phyloP scores from a whole-genome alignment of 1,140 invertebrate genomes.

The Ridgeia piscesae region DNA sequence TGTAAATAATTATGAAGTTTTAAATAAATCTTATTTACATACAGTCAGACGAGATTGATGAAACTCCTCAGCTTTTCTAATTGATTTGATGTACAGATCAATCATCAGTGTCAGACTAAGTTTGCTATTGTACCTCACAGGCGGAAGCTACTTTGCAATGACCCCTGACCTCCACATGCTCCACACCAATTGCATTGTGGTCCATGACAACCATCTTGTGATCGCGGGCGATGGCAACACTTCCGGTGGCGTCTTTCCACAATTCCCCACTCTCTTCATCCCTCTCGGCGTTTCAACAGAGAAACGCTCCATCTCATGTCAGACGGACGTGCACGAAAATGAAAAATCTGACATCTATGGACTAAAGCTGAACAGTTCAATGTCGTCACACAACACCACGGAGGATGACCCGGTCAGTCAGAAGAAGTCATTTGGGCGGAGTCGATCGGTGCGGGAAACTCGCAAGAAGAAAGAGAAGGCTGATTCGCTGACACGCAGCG shows the following conservation, averaged over 20 bases:
- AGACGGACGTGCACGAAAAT: background rate
- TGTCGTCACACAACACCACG: background rate
- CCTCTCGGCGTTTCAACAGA: background rate
- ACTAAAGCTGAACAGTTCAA: constrained; percentile 7
- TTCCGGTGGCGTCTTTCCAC: background rate
- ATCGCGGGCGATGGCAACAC: background rate
- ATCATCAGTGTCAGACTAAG: background rate
- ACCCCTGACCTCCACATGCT: background rate
- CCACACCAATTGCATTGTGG: constrained; percentile 6
- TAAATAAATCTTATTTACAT: too few relatives aligned
- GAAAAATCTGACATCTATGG: background rate
- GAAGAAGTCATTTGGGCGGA: background rate
- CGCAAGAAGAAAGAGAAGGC: constrained; percentile 16
- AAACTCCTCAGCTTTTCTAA: background rate
- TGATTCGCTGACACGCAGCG: constrained; percentile 12
- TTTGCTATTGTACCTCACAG: background rate
- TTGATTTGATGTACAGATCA: background rate
- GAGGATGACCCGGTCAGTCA: background rate
- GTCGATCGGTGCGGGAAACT: constrained; percentile 8
- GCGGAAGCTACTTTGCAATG: background rate
- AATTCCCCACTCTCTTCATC: background rate
- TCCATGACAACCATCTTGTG: constrained; percentile 17
- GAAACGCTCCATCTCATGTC: constrained; percentile 8
- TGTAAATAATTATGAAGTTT: too few relatives aligned
- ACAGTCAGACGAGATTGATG: too few relatives aligned